These are phyloP conservation scores for Benitochromis conjunctus DNA, from an alignment of 2,113 vertebrate species.

Conservation along the genomic window DNA sequence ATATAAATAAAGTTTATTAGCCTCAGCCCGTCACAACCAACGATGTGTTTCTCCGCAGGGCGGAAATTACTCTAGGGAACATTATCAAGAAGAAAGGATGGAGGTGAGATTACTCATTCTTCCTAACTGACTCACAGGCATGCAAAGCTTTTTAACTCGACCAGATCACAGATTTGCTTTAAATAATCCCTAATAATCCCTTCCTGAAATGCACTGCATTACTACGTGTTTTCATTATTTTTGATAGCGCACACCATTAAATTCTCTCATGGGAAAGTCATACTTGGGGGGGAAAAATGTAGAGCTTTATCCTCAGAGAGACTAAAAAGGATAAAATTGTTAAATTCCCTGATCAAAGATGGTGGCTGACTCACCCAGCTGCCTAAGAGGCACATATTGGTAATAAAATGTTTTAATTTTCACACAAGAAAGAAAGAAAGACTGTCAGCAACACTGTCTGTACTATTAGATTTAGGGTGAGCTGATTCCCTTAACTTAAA, in stretches of 20 bases:
- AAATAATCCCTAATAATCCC: conserved; percentile 7
- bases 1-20: not conserved
- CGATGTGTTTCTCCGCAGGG: conserved; percentile 58
- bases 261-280: conserved; percentile 1
- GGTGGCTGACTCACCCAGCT: not conserved
- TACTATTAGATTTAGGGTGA: not conserved
- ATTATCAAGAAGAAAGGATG: conserved; percentile 81
- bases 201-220: not conserved
- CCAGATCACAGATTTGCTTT: not conserved
- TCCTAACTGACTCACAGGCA: not conserved
- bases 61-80: conserved; percentile 76
- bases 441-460: not conserved
- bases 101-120: conserved; percentile 61
- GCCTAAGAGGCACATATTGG: not conserved
- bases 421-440: not conserved
- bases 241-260: not conserved
- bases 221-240: not conserved
- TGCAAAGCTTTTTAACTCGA: not conserved
- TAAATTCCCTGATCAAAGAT: not conserved
- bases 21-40: not conserved
- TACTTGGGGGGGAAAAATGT: not conserved
- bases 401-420: not conserved
- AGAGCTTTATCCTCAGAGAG: not conserved
- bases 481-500: not conserved
- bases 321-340: conserved; percentile 29